A percentile compares a stretch with the other conserved stretches of the same genome.
These are phyloP conservation scores for Cephus pulcher DNA, from an alignment of 2,888 invertebrate species.

Conservation along the genomic window DNA sequence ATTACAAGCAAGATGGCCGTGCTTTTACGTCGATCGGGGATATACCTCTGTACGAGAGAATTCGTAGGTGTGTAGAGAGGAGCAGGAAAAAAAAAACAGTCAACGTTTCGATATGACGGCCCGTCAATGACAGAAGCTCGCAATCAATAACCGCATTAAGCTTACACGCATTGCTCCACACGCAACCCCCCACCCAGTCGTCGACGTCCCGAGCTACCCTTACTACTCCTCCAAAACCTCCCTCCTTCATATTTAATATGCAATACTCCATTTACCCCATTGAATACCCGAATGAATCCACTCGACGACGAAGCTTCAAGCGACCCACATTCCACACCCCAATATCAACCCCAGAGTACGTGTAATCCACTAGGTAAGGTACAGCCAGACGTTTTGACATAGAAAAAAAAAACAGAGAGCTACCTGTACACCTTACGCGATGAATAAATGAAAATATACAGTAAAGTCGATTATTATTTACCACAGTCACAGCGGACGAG, in stretches of 20 bases:
- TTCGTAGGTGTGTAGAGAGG: not conserved
- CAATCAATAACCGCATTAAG: constrained; percentile 62
- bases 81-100: constrained; percentile 36
- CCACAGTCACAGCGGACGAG: not conserved
- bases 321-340: constrained; percentile 52
- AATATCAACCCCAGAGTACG: not conserved
- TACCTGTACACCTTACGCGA: not conserved
- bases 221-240: constrained; percentile 25
- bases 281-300: constrained; percentile 46
- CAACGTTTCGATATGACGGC: constrained; percentile 53
- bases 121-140: constrained; percentile 61
- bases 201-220: constrained; percentile 33
- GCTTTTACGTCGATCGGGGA: not conserved
- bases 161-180: constrained; percentile 52
- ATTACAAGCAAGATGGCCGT: not conserved
- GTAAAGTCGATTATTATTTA: not conserved
- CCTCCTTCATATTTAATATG: constrained; percentile 53
- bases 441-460: not conserved
- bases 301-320: constrained; percentile 41
- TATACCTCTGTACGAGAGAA: not conserved
- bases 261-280: constrained; percentile 62
- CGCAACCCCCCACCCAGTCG: constrained; percentile 36
- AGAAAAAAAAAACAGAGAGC: not conserved
- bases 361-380: not conserved
- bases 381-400: not conserved